Percentiles rank a stretch among this genome's conserved stretches.
Conservation (phyloP, 2,113 vertebrate genomes). For the Leucoraja erinaceus region DNA sequence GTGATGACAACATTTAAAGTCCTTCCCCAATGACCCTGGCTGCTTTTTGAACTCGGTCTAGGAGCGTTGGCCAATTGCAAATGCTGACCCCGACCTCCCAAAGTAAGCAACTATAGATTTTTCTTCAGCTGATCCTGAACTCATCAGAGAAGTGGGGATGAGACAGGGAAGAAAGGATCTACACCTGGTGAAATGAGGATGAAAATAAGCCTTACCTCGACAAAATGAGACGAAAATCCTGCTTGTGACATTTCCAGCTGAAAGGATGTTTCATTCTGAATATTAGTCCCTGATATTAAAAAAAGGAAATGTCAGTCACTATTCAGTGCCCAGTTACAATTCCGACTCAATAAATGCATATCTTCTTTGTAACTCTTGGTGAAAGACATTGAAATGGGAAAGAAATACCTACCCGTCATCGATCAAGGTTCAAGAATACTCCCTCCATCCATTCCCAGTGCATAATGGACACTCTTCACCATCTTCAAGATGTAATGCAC, state of each 20-base stretch:
- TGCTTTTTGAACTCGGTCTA: not conserved
- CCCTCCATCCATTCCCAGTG: not conserved
- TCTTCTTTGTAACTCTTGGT: slow-evolving; percentile 20
- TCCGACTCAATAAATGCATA: not conserved
- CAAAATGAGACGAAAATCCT: slow-evolving; percentile 89
- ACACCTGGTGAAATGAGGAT: too few species aligned
- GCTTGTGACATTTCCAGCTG: slow-evolving; percentile 95
- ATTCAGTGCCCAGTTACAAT: not conserved
- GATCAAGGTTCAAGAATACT: not conserved
- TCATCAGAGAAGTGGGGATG: too few species aligned
- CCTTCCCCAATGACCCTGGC: not conserved
- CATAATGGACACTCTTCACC: not conserved
- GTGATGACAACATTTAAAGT: not conserved
- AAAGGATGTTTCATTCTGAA: slow-evolving; percentile 75
- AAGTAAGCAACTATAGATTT: not conserved
- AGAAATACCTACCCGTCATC: too few species aligned
- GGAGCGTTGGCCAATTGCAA: not conserved
- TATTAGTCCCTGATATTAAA: slow-evolving; percentile 71
- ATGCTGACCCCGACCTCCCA: not conserved
- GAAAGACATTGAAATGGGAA: not conserved
- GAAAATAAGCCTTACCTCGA: slow-evolving; percentile 67
- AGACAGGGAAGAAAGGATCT: too few species aligned
- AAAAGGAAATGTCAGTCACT: not conserved
- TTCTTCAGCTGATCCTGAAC: not conserved
- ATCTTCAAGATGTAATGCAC: not conserved